These are phyloP conservation scores for Pimpla rufipes DNA, from an alignment of 2,888 invertebrate species.

Conservation along the genomic window DNA sequence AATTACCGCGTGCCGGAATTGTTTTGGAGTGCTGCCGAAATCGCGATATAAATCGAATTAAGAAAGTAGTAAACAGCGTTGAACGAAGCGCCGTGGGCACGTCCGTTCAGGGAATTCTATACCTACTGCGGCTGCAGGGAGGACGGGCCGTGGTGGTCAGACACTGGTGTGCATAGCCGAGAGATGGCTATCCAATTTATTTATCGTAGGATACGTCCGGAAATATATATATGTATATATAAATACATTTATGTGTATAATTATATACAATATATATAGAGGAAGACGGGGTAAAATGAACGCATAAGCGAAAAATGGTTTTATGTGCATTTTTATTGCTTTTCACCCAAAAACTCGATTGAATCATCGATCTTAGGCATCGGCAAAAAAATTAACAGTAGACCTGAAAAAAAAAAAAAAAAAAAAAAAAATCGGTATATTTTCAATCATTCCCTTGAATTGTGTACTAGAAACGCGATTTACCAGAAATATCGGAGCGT, in stretches of 20 bases:
- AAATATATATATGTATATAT: too few relatives aligned
- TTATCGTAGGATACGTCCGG: constrained; percentile 45
- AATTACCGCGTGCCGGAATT: neutral
- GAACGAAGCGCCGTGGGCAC: neutral
- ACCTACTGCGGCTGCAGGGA: neutral
- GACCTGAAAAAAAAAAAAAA: too few relatives aligned
- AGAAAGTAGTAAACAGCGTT: neutral
- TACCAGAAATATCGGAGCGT: too few relatives aligned
- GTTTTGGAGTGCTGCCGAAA: neutral
- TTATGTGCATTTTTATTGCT: too few relatives aligned
- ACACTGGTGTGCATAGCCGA: constrained; percentile 31
- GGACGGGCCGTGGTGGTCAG: constrained; percentile 1
- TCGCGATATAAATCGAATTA: neutral
- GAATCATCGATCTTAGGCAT: too few relatives aligned
- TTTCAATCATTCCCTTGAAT: too few relatives aligned
- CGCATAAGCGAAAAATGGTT: too few relatives aligned
- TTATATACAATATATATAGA: neutral
- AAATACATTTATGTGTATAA: neutral
- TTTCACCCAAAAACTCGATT: too few relatives aligned
- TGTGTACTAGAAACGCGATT: too few relatives aligned
- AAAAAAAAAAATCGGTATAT: too few relatives aligned
- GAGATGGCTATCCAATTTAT: constrained; percentile 68
- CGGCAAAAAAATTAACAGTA: too few relatives aligned
- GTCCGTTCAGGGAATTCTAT: neutral
- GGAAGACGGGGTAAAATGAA: too few relatives aligned